These are phyloP conservation scores for Barnardius zonarius DNA, from an alignment of 2,113 vertebrate species.

Conservation along the genomic window DNA sequence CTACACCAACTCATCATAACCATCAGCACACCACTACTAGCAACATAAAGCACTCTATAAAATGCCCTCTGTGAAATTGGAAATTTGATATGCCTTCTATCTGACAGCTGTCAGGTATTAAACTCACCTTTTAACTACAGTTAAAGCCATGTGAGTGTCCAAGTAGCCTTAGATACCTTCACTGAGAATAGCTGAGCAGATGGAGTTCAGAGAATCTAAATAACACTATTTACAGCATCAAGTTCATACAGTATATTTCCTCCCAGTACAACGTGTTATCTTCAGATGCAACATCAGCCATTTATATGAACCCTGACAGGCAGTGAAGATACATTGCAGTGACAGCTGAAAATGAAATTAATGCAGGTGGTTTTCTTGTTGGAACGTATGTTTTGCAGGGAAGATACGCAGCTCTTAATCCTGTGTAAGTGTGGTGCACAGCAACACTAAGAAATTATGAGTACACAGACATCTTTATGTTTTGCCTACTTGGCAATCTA, in stretches of 20 bases:
- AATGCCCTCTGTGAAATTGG: slow-evolving; percentile 5
- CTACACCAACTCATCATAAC: background rate
- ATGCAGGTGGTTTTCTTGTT: slow-evolving; percentile 6
- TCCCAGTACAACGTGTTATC: background rate
- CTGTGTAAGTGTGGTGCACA: background rate
- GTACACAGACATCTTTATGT: slow-evolving; percentile 29
- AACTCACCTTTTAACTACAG: background rate
- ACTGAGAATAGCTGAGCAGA: background rate
- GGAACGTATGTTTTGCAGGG: background rate
- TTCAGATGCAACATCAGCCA: background rate
- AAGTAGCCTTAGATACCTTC: background rate
- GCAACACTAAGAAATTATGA: background rate
- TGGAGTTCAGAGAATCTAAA: background rate
- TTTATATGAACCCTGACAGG: background rate
- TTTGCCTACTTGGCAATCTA: slow-evolving; percentile 49
- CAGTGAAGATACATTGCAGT: background rate
- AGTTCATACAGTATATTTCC: background rate
- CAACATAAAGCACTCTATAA: background rate
- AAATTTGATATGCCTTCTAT: background rate
- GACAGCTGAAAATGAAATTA: background rate
- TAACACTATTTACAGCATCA: background rate
- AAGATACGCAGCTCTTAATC: background rate
- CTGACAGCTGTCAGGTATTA: background rate
- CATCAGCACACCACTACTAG: background rate
- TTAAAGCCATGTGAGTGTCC: background rate